phyloP scores from a whole-genome alignment of 2,888 invertebrate species.

The Pristionchus maxplancki region DNA sequence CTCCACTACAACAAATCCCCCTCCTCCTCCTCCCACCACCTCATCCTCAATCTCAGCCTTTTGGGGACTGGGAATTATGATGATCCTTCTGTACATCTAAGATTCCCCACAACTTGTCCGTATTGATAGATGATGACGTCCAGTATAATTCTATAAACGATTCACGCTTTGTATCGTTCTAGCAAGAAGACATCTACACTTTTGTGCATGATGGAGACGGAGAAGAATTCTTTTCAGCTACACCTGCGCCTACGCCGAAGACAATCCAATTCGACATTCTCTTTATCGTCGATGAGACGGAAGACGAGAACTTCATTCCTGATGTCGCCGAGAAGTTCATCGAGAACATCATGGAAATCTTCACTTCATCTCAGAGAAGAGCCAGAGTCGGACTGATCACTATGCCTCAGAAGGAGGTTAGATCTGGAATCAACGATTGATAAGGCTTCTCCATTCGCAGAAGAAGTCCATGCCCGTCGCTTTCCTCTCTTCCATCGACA shows the following conservation, averaged over 20 bases:
- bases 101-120: too few relatives aligned
- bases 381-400: conserved; percentile 50
- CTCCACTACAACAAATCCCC: neutral
- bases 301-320: conserved; percentile 3
- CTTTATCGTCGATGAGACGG: conserved; percentile 38
- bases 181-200: neutral
- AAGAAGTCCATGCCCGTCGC: conserved; percentile 19
- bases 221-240: neutral
- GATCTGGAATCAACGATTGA: neutral
- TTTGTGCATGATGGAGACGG: neutral
- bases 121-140: neutral
- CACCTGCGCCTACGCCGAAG: conserved; percentile 42
- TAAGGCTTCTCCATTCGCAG: neutral
- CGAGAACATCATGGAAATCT: neutral
- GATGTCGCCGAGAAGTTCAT: conserved; percentile 21
- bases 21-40: neutral
- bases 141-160: conserved; percentile 14
- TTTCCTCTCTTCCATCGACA: conserved; percentile 47
- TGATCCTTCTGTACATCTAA: neutral
- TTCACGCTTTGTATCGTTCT: neutral
- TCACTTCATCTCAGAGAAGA: neutral
- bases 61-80: neutral
- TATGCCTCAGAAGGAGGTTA: conserved; percentile 35
- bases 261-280: conserved; percentile 38
- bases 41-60: neutral